Evolutionary conservation across 2,888 invertebrate genomes (phyloP), one percentile per base, ranked within the genome.

Genomic region (Megamerina dolium): DNA sequence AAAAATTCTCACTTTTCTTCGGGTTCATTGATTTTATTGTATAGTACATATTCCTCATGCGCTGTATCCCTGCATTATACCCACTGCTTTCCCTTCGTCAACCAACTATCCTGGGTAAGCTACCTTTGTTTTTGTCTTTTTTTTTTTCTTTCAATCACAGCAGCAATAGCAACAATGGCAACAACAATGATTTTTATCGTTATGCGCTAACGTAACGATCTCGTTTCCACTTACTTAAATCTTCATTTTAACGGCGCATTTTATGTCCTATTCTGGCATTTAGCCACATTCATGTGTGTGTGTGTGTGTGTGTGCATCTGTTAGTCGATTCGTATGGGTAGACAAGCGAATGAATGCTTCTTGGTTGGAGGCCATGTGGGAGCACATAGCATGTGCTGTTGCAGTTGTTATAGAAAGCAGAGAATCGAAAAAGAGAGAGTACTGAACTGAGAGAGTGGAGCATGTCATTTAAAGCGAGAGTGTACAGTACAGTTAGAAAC

Each of bases 151-250:
- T 68, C 68, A 70, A 70, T 71, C 71, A 70, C 60, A 64, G 68
- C 68, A n/a, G n/a, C n/a, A n/a, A n/a, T n/a, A n/a, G n/a, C n/a
- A n/a, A n/a, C n/a, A n/a, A n/a, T n/a, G n/a, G n/a, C n/a, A 61
- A 46, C 59, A 59, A 63, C 63, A 63, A 66, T 64, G 65, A 64
- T 68, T 70, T 70, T 68, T 66, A 68, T 69, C 68, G 68, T 66
- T 64, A 69, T 70, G 62, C 62, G 66, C 60, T 57, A 60, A 65
- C 65, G 65, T 70, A 67, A 70, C 70, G 70, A 68, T 70, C 70
- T 71, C 70, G 70, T 70, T 70, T 70, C 72, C 71, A 70, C 70
- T 70, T 68, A 69, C 69, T 70, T 72, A 71, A 71, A 71, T 70
- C 65, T 67, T 64, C 66, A 61, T 71, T 70, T 66, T 69, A 63